Conservation (phyloP, 2,113 vertebrate species). For the Tychaedon coryphoeus region DNA sequence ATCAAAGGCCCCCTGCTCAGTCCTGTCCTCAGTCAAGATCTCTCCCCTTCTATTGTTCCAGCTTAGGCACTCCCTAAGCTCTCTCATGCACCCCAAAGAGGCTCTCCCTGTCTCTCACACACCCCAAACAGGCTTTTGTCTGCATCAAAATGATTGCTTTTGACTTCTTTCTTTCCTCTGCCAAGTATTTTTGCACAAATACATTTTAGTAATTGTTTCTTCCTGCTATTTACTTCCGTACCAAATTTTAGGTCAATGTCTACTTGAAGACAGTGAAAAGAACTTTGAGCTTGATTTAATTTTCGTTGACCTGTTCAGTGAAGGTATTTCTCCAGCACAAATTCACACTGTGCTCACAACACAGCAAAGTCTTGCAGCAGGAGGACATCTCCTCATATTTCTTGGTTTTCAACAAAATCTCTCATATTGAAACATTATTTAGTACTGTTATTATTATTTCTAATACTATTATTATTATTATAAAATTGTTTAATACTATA, state of each 20-base stretch:
- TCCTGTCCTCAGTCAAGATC: background rate
- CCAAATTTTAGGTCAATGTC: background rate
- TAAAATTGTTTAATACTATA: no score
- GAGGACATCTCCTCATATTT: background rate
- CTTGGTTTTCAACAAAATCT: background rate
- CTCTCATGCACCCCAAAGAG: no score
- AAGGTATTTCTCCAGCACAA: background rate
- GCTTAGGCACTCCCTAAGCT: background rate
- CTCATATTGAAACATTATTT: background rate
- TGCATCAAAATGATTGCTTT: background rate
- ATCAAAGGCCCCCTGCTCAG: background rate
- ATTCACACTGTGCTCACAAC: background rate
- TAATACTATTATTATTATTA: no score
- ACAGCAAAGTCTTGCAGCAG: background rate
- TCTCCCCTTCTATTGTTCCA: background rate
- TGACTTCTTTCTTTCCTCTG: background rate
- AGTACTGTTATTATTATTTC: no score
- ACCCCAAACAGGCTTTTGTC: background rate
- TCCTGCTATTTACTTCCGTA: background rate
- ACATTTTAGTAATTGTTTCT: background rate
- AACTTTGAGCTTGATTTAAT: background rate
- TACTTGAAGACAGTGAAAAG: background rate
- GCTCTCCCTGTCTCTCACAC: no score
- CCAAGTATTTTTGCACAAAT: background rate
- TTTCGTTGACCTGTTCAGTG: background rate